Evolutionary conservation across 2,888 invertebrate genomes (phyloP), one percentile per base, ranked within the genome.

Genomic region (Trissolcus japonicus): DNA sequence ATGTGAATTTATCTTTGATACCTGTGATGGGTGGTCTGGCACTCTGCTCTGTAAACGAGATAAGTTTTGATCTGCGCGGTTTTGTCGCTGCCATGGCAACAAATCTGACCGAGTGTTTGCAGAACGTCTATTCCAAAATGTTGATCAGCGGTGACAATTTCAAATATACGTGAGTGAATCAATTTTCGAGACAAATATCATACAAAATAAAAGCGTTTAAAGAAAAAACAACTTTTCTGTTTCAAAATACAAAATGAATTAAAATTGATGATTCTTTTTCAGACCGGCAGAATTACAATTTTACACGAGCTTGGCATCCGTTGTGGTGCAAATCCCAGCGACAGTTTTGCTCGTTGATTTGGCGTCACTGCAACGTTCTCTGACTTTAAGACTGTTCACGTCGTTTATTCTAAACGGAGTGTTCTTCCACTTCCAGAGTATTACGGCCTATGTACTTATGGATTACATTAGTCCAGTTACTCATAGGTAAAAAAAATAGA

Each of bases 391-490:
- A 80, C 88, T 92, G 59, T 84, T 93, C 25, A 87, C 91, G 50
- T 92, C 92, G 78, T 92, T 93, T 84, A 86, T 94, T 61, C 88
- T 94, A 14, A 94, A 94, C 87, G 95, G 95, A 63, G 86, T 94
- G 35, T 94, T 94, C 88, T 95, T 94, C 88, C 95, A 95, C 88
- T 94, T 94, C 85, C 95, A 95, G 91, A 94, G 94, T 86, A 94
- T 95, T 83, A 93, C 94, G 51, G 94, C 94, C 6, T 95, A 94
- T 87, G 94, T 94, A 76, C 91, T 95, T 77, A 94, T 95, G 93
- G 93, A 93, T 85, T 94, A 94, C 84, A 94, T 95, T 85, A 94
- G 94, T 87, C 94, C 95, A 21, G 94, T 95, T 14, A 95, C 95
- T 29, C 94, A 95, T 86, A 93, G 94, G 94, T 94, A 90, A 84